Percentiles rank a stretch among this genome's conserved stretches.
Conservation (phyloP, 1,140 invertebrate genomes). For the Helicoverpa zea region DNA sequence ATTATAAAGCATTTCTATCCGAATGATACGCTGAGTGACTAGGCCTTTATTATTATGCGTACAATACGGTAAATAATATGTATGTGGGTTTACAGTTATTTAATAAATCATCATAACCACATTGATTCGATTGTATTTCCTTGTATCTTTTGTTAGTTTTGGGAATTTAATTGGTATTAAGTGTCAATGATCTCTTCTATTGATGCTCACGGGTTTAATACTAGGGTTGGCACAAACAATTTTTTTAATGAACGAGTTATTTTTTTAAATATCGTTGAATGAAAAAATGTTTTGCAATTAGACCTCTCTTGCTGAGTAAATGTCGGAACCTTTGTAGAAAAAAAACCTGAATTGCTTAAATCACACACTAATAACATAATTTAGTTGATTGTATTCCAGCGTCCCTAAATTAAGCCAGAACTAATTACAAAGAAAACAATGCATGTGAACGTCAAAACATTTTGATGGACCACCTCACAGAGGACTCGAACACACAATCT, state of each 20-base stretch:
- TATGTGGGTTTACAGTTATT: slow-evolving; percentile 11
- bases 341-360: background rate
- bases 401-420: too few species aligned
- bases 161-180: slow-evolving; percentile 48
- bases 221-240: slow-evolving; percentile 16
- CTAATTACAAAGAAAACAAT: too few species aligned
- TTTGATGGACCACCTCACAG: background rate
- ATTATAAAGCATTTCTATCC: background rate
- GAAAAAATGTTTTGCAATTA: too few species aligned
- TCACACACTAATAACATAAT: background rate
- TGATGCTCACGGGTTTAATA: slow-evolving; percentile 1
- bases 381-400: too few species aligned
- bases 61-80: background rate
- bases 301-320: too few species aligned
- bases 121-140: slow-evolving; percentile 34
- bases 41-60: background rate
- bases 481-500: background rate
- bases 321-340: background rate
- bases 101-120: slow-evolving; percentile 41
- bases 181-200: slow-evolving; percentile 48
- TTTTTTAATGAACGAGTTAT: too few species aligned
- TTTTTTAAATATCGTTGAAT: too few species aligned
- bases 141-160: slow-evolving; percentile 45
- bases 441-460: background rate
- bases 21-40: background rate